Evolutionary conservation across 2,888 invertebrate species (phyloP), one percentile per base, ranked within the genome.

Genomic region (Timandra comae): DNA sequence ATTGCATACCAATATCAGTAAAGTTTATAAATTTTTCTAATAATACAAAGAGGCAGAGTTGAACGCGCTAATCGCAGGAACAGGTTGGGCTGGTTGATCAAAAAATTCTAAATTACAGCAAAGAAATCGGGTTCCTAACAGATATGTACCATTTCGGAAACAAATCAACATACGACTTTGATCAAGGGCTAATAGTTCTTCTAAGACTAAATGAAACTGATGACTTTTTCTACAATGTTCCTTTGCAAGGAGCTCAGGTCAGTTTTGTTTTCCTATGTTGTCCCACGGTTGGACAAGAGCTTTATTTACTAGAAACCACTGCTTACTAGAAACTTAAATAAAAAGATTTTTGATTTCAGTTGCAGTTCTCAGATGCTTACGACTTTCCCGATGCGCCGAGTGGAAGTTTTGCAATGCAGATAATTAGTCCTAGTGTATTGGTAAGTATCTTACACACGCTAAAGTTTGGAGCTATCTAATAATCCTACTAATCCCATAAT

Each of bases 381-480:
- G 88, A 89, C 55, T 89, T 86, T 55, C 89, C 89, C 8, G 89
- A 89, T 48, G 76, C 80, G 0, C 77, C 86, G 0, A 89, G 88
- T 38, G 89, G 89, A 5, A 85, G 87, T 41, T 76, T 86, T 43
- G 63, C 75, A 0, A 72, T 78, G 74, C 79, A 85, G 52, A 71
- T 85, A 11, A 69, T 84, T 26, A 80, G 66, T 41, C 81, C 75
- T 0, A 63, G 57, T 38, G 78, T 82, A 5, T 69, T 76, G 57
- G 84, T 82, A 58, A 56, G 48, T 41, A 26, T n/a, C 8, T 12
- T 8, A 16, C 16, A 16, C 6, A 16, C 16, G 16, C n/a, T n/a
- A n/a, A n/a, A n/a, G n/a, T n/a, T n/a, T n/a, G n/a, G n/a, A n/a
- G n/a, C n/a, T n/a, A n/a, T n/a, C n/a, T n/a, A n/a, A n/a, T n/a